Evolutionary conservation across 2,888 invertebrate genomes (phyloP).

Genomic region (Eilema depressum): DNA sequence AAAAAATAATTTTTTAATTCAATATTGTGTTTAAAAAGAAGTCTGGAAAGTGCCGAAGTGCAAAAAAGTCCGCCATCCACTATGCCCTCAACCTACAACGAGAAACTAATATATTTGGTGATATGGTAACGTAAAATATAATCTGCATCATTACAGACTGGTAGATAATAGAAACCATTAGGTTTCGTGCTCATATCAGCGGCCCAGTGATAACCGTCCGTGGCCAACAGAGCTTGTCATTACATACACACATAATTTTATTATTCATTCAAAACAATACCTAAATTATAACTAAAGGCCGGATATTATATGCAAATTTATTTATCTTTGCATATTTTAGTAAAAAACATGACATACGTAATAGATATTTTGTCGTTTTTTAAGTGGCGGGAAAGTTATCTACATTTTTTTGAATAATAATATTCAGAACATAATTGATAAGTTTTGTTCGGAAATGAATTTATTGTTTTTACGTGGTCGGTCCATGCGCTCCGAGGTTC

Average conservation of each 20-base stretch:
- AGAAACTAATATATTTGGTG: no score
- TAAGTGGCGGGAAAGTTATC: not conserved
- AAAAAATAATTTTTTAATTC: no score
- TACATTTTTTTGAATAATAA: no score
- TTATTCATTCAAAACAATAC: not conserved
- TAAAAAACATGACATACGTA: not conserved
- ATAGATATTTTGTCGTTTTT: not conserved
- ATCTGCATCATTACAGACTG: not conserved
- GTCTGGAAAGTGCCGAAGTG: no score
- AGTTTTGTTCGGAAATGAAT: no score
- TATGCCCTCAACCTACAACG: no score
- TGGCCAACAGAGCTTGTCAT: not conserved
- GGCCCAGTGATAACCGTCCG: not conserved
- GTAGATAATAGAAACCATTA: not conserved
- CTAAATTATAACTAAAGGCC: not conserved
- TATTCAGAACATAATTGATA: no score
- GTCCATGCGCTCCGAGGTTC: no score
- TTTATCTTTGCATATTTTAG: slow-evolving; percentile 9
- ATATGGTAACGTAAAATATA: no score
- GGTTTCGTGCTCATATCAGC: slow-evolving; percentile 5
- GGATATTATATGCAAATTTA: slow-evolving; percentile 4
- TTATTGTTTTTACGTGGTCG: no score
- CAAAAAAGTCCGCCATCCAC: no score
- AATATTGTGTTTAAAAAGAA: no score
- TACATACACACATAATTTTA: not conserved